Conservation (phyloP, 2,113 vertebrate genomes). For the Ranitomeya imitator region DNA sequence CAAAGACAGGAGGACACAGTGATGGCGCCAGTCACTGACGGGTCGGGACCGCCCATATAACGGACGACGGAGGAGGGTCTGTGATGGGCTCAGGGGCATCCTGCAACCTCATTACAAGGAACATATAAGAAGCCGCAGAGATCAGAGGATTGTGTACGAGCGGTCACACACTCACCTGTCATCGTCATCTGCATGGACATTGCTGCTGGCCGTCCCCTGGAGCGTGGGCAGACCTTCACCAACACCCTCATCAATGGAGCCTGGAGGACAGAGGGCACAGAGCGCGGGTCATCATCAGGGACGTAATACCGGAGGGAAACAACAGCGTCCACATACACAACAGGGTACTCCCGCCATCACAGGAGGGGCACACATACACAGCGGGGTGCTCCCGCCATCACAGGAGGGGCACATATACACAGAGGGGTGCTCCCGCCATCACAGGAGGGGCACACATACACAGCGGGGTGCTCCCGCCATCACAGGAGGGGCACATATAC, state of each 20-base stretch:
- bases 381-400: too few species aligned
- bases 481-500: too few species aligned
- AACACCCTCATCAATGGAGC: constrained; percentile 92
- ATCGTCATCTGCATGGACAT: constrained; percentile 85
- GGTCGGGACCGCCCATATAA: too few species aligned
- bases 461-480: too few species aligned
- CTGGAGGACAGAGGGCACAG: constrained; percentile 62
- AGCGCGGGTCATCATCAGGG: background rate
- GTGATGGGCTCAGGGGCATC: background rate
- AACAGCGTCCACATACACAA: too few species aligned
- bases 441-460: too few species aligned
- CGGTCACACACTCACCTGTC: constrained; percentile 79
- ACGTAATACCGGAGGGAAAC: too few species aligned
- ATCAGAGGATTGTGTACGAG: background rate
- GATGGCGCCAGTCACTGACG: background rate
- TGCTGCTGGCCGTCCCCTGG: constrained; percentile 81
- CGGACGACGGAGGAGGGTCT: background rate
- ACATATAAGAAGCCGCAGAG: too few species aligned
- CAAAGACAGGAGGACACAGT: constrained; percentile 45
- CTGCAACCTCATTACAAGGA: too few species aligned
- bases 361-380: background rate
- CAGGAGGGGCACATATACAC: too few species aligned
- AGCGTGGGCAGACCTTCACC: constrained; percentile 88
- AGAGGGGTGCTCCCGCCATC: too few species aligned
- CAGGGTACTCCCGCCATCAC: background rate